A percentile compares a stretch with the other conserved stretches of the same genome.
Evolutionary conservation across 2,888 invertebrate species (phyloP).

Genomic region (Ypsolopha scabrella): DNA sequence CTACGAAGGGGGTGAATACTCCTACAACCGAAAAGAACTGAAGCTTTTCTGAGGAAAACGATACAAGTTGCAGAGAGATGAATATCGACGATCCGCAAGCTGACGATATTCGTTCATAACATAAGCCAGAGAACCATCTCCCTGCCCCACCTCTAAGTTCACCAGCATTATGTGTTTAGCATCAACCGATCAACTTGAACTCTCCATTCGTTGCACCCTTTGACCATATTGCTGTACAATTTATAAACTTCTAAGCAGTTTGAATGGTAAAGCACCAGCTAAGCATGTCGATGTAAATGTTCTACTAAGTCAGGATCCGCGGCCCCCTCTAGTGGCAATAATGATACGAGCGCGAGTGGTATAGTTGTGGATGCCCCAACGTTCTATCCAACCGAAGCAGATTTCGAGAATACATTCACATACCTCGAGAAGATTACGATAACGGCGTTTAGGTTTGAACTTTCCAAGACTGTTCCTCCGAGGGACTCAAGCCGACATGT

Average conservation of each 20-base stretch:
- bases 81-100: too few relatives aligned
- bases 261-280: not conserved
- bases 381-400: slow-evolving; percentile 84
- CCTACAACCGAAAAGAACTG: too few relatives aligned
- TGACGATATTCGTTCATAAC: too few relatives aligned
- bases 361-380: slow-evolving; percentile 80
- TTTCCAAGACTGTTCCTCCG: slow-evolving; percentile 91
- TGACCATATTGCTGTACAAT: not conserved
- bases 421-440: slow-evolving; percentile 85
- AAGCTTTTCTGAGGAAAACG: too few relatives aligned
- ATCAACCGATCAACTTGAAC: not conserved
- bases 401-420: slow-evolving; percentile 86
- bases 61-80: too few relatives aligned
- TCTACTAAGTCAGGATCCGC: not conserved
- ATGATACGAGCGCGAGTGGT: slow-evolving; percentile 19
- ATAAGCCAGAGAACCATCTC: not conserved
- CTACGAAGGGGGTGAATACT: too few relatives aligned
- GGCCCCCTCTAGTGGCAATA: not conserved
- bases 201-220: not conserved
- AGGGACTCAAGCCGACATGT: slow-evolving; percentile 80
- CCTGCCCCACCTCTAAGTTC: not conserved
- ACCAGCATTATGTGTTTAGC: not conserved
- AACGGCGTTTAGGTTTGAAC: slow-evolving; percentile 82
- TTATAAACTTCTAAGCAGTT: not conserved
- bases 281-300: not conserved